Base-by-base conservation (phyloP, 2,888 invertebrate species). In the Linhomoeus sp. region DNA sequence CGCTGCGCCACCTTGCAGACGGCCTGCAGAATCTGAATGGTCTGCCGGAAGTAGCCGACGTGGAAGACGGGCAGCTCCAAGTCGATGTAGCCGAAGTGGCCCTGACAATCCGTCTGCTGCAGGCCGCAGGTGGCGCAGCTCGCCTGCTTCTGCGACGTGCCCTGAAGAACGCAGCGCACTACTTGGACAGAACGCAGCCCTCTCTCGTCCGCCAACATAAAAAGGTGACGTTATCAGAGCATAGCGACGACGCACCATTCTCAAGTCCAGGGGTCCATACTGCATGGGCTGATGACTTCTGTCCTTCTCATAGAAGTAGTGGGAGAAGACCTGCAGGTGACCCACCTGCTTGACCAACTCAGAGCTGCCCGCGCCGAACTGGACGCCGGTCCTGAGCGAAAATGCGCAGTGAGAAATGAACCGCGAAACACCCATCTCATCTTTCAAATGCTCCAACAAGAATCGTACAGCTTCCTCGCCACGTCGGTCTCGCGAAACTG, bases 51-150 rank as follows among this genome's bases (percentile, higher is more conserved):
- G 70, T 86, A 97, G 0, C 97, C 97, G 38, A 88, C 80, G 64
- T 99, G 94, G 66, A 88, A 97, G 1, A 94, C 90, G 0, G 97
- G 97, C 46, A 92, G 70, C 42, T 86, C 84, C 42, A 99, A 72
- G 65, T 97, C 87, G 50, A 97, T 78, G 67, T 84, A 92, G 1
- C 97, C 97, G 66, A 81, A 97, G 70, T 99, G 97, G 0, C 97
- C 97, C 22, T 86, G 81, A 64, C 97, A 99, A 59, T 92, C 90
- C 22, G 79, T 79, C 51, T 92, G 70, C 0, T 81, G 80, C 65
- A 87, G 80, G 0, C 83, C 82, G 67, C 97, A 99, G 0, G 97
- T 92, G 49, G 78, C 77, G 67, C 97, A 92, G 47, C 76, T 77
- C 1, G 76, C 75, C 59, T 80, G 79, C 66, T 86, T 88, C 49